phyloP scores from a whole-genome alignment of 2,888 invertebrate genomes.

The Drosophila meridionalis region DNA sequence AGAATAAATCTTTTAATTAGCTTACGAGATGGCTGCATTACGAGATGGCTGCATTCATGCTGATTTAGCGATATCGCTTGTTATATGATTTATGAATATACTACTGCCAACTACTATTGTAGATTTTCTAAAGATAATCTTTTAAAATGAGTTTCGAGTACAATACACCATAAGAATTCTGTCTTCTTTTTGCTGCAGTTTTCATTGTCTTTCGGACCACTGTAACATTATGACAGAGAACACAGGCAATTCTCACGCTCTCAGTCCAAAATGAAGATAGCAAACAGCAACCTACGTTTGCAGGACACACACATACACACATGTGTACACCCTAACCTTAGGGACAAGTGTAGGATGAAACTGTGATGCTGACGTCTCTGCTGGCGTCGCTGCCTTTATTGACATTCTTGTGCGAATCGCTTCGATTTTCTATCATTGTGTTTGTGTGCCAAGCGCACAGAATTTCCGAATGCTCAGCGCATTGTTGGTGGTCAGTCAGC shows the following conservation, averaged over 20 bases:
- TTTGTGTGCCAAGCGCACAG: slow-evolving; percentile 68
- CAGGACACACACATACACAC: slow-evolving; percentile 35
- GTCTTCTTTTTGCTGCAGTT: not conserved
- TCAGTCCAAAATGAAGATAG: slow-evolving; percentile 67
- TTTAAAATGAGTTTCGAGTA: not conserved
- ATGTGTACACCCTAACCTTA: not conserved
- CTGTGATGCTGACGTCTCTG: slow-evolving; percentile 16
- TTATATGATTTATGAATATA: too few relatives aligned
- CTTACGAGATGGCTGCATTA: too few relatives aligned
- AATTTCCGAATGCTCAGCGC: slow-evolving; percentile 65
- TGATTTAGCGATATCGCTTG: too few relatives aligned
- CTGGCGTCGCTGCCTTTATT: slow-evolving; percentile 58
- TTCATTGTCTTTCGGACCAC: slow-evolving; percentile 11
- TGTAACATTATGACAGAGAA: slow-evolving; percentile 26
- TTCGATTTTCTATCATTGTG: slow-evolving; percentile 65
- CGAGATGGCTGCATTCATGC: too few relatives aligned
- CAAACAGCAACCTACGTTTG: slow-evolving; percentile 57
- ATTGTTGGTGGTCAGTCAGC: slow-evolving; percentile 75
- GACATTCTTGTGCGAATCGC: slow-evolving; percentile 66
- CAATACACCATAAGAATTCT: not conserved
- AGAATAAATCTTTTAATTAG: too few relatives aligned
- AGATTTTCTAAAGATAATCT: too few relatives aligned
- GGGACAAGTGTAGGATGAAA: not conserved
- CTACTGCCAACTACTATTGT: too few relatives aligned
- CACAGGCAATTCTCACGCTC: slow-evolving; percentile 33